Evolutionary conservation across 2,888 invertebrate genomes (phyloP), one percentile per base, ranked within the genome.

Genomic region (Perdita meconis): DNA sequence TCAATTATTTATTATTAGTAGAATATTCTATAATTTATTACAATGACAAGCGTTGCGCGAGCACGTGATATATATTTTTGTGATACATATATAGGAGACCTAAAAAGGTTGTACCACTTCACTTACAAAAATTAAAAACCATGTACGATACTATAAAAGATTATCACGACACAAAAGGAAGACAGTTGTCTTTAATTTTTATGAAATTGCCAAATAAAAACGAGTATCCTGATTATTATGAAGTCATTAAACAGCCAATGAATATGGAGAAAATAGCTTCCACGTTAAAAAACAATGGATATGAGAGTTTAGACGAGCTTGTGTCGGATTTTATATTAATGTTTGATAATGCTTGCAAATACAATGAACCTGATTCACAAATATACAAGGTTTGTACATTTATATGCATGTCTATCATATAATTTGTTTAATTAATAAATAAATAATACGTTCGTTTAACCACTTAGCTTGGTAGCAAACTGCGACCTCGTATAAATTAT

Each of bases 311-410:
- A 26, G 98, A 98, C 83, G 98, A 98, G 80, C 92, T 99, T 63
- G 96, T 97, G 0, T 95, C 96, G 0, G 99, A 99, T 93, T 96
- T 99, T 86, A 95, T 97, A 85, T 93, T 98, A 59, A 98, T 99
- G 98, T 97, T 98, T 86, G 98, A 98, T 88, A 99, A 99, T 91
- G 98, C 99, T 0, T 98, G 98, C 93, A 98, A 97, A 90, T 99
- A 98, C 90, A 99, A 99, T 91, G 99, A 99, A 90, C 98, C 99
- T 0, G 98, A 98, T 90, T 98, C 98, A 0, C 97, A 98, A 92
- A 98, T 99, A 81, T 99, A 98, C 91, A 98, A 98, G 93, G 95
- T 95, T 87, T 85, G 91, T 88, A 78, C 34, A 38, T 51, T 42
- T 40, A 56, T 71, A 13, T 36, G 22, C 19, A 19, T 24, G 5